A percentile compares a stretch with the other conserved stretches of the same genome.
phyloP scores from a whole-genome alignment of 2,113 vertebrate species.

The Pantherophis guttatus region DNA sequence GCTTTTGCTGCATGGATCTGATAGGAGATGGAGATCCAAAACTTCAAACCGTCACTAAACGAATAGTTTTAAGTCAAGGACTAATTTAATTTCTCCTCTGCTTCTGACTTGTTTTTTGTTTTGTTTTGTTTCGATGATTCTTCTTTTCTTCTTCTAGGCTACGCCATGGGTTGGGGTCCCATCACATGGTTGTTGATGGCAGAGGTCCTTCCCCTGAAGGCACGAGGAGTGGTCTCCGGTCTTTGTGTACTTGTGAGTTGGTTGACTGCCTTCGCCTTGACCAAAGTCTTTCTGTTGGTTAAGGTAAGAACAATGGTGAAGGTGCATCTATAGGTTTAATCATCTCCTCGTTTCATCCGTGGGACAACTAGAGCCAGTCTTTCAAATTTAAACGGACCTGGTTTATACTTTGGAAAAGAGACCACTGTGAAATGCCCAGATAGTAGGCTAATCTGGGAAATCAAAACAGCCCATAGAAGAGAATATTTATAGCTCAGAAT shows the following conservation, averaged over 20 bases:
- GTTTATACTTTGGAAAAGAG: not conserved
- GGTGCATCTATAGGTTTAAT: not conserved
- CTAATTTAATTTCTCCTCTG: not conserved
- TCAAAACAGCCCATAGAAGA: not conserved
- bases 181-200: constrained; percentile 98
- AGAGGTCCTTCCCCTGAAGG: constrained; percentile 86
- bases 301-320: constrained; percentile 65
- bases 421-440: not conserved
- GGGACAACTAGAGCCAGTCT: not conserved
- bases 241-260: constrained; percentile 90
- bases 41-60: not conserved
- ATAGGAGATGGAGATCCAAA: not conserved
- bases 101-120: no score
- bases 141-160: constrained; percentile 71
- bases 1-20: no score
- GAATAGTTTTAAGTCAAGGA: not conserved
- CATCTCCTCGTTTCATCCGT: not conserved
- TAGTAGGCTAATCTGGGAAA: not conserved
- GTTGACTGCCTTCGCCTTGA: constrained; percentile 88
- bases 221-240: constrained; percentile 85
- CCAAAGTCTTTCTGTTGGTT: constrained; percentile 77
- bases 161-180: constrained; percentile 96
- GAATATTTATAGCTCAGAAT: not conserved
- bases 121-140: rapidly evolving
- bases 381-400: not conserved